Base-by-base conservation (phyloP, 1,140 invertebrate genomes). In the Triops cancriformis region DNA sequence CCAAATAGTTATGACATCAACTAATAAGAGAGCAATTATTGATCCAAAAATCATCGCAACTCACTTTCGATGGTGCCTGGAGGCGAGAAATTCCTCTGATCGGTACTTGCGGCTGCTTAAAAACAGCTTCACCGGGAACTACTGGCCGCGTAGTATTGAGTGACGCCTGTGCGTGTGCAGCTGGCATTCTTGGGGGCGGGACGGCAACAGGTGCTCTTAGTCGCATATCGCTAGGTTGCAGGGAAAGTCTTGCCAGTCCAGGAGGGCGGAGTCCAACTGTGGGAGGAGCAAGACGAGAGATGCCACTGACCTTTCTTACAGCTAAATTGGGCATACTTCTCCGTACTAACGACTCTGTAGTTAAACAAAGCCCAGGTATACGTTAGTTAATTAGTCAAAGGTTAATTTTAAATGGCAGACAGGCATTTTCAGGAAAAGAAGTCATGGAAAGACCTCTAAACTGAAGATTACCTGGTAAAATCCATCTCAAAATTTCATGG, bases 301-400 rank as follows among this genome's bases (percentile, higher is more conserved):
- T 64, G 14, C 51, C 51, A 64, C 51, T 64, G 51, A 64, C n/a
- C 23, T 64, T 64, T n/a, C 51, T 18, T 23, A 64, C 18, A 64
- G 51, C 51, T 64, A 64, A 64, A 64, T 64, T 64, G 51, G 51
- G 51, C 51, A 64, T 64, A 14, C 51, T 64, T 64, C 51, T 64
- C 51, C 51, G 51, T 64, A 64, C 51, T 23, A 64, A 37, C 7
- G 31, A 64, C 1, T 64, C 51, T 64, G 51, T 64, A 2, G 51
- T 64, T 64, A 64, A 37, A 37, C 7, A 14, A 64, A 64, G 51
- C 51, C 51, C 10, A 23, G 51, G 31, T 37, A 64, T n/a, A 64
- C 4, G 51, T 64, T 64, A 64, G 51, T 64, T 23, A 11, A n/a
- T 23, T 23, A 23, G 51, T 64, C 23, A 18, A 64, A 64, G 18